These are phyloP conservation scores for Apis dorsata DNA, from an alignment of 1,140 invertebrate species.

Conservation along the genomic window DNA sequence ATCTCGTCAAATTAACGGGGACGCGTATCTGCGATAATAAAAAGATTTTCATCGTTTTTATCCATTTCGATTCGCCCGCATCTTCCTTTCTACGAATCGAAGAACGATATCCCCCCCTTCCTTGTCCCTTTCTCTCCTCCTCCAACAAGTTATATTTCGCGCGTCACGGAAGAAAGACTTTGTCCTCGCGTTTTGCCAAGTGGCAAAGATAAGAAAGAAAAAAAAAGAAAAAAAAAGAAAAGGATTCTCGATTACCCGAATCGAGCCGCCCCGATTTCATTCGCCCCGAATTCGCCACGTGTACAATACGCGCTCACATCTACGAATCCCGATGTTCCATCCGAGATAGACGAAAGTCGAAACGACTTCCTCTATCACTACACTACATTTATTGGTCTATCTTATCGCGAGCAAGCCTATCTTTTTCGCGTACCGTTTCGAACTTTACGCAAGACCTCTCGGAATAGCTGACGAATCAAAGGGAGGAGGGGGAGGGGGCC, in stretches of 20 bases:
- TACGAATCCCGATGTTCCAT: no score
- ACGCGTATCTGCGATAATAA: background rate
- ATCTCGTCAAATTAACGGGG: slow-evolving; percentile 27
- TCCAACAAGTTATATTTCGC: slow-evolving; percentile 4
- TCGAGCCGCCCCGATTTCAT: no score
- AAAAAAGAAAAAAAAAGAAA: no score
- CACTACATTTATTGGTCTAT: slow-evolving; percentile 57
- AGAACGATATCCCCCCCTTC: background rate
- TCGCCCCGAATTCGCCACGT: no score
- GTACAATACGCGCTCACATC: no score
- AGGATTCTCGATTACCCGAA: no score
- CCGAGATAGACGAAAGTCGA: background rate
- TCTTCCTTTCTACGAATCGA: slow-evolving; percentile 9
- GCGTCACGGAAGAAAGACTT: slow-evolving; percentile 8
- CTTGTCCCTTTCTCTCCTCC: background rate
- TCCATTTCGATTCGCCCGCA: background rate
- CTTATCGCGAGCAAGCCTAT: slow-evolving; percentile 52
- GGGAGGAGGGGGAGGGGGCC: no score
- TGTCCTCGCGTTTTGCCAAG: background rate
- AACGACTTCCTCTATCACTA: slow-evolving; percentile 28
- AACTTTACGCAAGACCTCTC: slow-evolving; percentile 56
- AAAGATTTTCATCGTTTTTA: background rate
- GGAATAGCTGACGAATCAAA: background rate
- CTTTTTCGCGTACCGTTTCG: slow-evolving; percentile 55
- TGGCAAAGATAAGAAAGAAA: no score